These are phyloP conservation scores for Nothoprocta perdicaria DNA, from an alignment of 2,113 vertebrate genomes.

Conservation along the genomic window DNA sequence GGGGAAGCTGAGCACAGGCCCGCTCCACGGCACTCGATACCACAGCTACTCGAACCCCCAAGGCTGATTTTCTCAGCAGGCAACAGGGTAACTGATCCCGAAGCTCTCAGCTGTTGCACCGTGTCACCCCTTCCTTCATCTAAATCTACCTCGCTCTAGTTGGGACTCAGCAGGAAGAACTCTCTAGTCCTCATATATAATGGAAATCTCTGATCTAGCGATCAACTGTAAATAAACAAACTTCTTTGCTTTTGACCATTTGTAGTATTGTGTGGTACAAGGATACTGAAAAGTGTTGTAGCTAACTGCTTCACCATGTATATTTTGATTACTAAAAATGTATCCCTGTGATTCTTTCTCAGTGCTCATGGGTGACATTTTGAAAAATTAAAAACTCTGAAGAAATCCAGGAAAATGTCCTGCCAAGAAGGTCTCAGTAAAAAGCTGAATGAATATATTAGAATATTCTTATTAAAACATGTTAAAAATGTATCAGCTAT, in stretches of 20 bases:
- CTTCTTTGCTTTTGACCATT: background rate
- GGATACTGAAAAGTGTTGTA: background rate
- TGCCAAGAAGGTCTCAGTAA: background rate
- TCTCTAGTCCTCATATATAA: background rate
- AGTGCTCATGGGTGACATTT: background rate
- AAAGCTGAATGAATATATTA: background rate
- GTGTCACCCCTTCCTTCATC: background rate
- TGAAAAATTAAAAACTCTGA: background rate
- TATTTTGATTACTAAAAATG: background rate
- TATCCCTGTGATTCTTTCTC: background rate
- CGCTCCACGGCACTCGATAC: background rate
- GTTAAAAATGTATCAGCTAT: conserved; percentile 1
- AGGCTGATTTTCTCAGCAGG: background rate
- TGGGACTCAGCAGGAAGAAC: background rate
- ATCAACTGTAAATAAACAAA: conserved; percentile 17
- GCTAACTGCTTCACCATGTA: background rate
- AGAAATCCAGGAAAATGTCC: conserved; percentile 2
- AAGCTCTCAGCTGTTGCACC: background rate
- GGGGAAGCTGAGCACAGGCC: background rate
- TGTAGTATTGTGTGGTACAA: background rate
- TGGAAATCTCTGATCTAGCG: background rate
- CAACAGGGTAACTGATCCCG: background rate
- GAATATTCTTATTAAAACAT: conserved; percentile 5
- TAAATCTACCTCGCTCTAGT: background rate
- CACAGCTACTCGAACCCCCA: background rate